Evolutionary conservation across 2,797 vertebrate genomes (phyloP).

Genomic region (Acrossocheilus fasciatus): DNA sequence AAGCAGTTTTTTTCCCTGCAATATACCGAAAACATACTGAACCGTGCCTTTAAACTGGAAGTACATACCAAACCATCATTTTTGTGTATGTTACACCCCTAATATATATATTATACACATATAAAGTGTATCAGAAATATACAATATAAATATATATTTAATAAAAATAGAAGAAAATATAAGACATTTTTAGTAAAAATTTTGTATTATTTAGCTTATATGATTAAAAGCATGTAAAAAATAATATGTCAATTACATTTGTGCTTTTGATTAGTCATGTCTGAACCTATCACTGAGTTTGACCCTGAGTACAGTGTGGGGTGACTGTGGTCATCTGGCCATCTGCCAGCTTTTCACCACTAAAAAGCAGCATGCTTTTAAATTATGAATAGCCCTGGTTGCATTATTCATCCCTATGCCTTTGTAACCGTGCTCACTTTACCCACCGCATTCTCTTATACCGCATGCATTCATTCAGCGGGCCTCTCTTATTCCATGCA

Average conservation of each 20-base stretch:
- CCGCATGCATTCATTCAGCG: constrained; percentile 46
- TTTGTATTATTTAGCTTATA: not conserved
- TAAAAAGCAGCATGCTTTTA: constrained; percentile 69
- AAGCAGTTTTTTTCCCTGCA: not conserved
- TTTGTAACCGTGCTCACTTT: constrained; percentile 73
- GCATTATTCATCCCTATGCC: constrained; percentile 80
- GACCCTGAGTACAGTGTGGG: constrained; percentile 35
- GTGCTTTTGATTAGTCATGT: constrained; percentile 3
- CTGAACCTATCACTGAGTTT: constrained; percentile 32
- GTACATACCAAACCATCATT: not conserved
- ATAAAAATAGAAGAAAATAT: not conserved
- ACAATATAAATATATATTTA: not conserved
- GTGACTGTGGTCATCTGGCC: constrained; percentile 56
- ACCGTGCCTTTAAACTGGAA: not conserved
- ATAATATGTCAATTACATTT: not conserved
- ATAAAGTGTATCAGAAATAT: not conserved
- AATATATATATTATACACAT: not conserved
- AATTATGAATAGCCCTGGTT: constrained; percentile 76
- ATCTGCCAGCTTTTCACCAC: constrained; percentile 66
- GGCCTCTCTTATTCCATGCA: constrained; percentile 37
- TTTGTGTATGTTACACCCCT: not conserved
- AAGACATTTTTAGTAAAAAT: not conserved
- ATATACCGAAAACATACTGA: not conserved
- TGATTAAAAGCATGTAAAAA: not conserved
- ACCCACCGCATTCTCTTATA: constrained; percentile 61